Conservation (phyloP, 2,888 invertebrate species). For the Agrochola macilenta region DNA sequence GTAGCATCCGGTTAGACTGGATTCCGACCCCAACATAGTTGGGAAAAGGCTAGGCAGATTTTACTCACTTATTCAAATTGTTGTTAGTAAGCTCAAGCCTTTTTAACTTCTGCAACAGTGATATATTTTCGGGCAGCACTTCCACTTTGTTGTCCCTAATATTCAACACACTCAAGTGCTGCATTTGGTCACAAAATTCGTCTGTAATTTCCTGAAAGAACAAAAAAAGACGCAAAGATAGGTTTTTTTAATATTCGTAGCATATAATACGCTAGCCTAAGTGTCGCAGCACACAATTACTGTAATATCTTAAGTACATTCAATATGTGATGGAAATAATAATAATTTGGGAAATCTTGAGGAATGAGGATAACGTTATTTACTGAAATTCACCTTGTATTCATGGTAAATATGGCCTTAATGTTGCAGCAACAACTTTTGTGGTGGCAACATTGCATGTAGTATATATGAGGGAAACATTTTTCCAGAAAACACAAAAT, state of each 20-base stretch:
- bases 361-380: neutral
- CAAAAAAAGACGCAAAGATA: neutral
- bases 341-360: neutral
- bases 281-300: neutral
- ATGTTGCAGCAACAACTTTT: neutral
- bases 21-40: no score
- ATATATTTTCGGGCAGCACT: constrained; percentile 94
- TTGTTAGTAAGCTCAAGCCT: constrained; percentile 97
- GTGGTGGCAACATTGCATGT: neutral
- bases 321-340: neutral
- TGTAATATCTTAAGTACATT: neutral
- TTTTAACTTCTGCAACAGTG: constrained; percentile 93
- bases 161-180: constrained; percentile 93
- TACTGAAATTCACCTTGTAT: neutral
- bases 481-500: neutral
- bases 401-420: neutral
- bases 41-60: no score
- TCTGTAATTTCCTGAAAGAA: constrained; percentile 92
- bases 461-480: neutral
- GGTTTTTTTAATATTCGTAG: neutral
- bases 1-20: no score
- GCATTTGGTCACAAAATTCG: constrained; percentile 93
- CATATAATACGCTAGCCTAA: neutral
- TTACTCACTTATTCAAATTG: constrained; percentile 89
- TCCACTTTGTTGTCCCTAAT: constrained; percentile 95